Base-by-base conservation (phyloP, 1,140 invertebrate genomes). In the Tetramorium simillimum region DNA sequence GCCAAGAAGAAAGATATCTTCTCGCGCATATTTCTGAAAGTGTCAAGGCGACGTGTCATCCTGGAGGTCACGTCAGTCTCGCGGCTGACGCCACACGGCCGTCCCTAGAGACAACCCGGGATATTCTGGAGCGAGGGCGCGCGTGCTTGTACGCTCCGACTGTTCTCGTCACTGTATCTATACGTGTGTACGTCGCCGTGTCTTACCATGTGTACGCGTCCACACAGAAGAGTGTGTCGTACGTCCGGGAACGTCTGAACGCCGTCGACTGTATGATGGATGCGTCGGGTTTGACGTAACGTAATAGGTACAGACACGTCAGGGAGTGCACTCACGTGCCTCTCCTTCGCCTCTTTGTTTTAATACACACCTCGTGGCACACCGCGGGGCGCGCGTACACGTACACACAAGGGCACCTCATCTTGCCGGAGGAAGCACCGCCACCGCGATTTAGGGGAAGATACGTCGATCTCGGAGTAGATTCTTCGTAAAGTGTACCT, bases 281-380 rank as follows among this genome's bases (percentile, higher is more conserved):
- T 94, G 91, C 88, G 89, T 88, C 85, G 91, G 91, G 91, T 93
- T 93, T 90, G 92, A 92, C 90, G 90, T 77, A 92, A 92, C 84
- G 85, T 92, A 92, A 92, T 92, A 92, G 86, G 88, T 88, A 90
- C 90, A 88, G 90, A 86, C 88, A 89, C 86, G 88, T 63, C 70
- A 81, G 88, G 88, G 63, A 86, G 43, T 82, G 62, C 67, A 51
- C 70, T 81, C 58, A 46, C 53, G 28, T 21, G 24, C 16, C 51
- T 49, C 58, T 62, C 72, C 16, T 24, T 24, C 40, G 14, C 28
- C 40, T 65, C 49, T 87, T 87, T 85, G 60, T 86, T 82, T 67
- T 67, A 70, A 80, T 60, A 69, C 16, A 84, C 53, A 46, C 51
- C 24, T 77, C 21, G 12, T 18, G 0, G 67, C 18, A 24, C 16